These are phyloP conservation scores for Phalacrocorax carbo DNA, from an alignment of 2,113 vertebrate species.

Conservation along the genomic window DNA sequence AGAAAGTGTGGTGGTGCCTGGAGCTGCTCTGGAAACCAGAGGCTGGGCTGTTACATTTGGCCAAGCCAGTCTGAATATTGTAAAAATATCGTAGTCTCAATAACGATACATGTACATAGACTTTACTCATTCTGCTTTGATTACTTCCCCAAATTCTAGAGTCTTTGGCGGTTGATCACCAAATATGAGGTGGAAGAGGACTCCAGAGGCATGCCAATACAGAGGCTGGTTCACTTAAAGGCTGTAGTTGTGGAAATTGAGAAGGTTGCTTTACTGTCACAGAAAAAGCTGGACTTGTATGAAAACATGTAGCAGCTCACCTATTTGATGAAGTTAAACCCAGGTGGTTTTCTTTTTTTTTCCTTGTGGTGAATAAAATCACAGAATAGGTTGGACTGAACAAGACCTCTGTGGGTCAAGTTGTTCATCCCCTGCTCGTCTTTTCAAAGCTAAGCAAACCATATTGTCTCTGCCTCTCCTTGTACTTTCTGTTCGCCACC, in stretches of 20 bases:
- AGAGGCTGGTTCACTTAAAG: neutral
- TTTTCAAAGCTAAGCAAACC: neutral
- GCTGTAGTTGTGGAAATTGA: neutral
- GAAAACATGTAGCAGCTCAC: neutral
- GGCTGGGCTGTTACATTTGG: neutral
- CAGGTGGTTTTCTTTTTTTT: neutral
- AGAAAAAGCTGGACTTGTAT: neutral
- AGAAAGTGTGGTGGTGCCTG: neutral
- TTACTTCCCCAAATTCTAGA: neutral
- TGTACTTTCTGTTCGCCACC: neutral
- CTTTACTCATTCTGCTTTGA: neutral
- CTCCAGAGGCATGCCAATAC: neutral
- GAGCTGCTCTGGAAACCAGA: neutral
- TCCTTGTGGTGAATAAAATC: neutral
- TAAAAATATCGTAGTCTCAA: neutral
- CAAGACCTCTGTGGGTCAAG: neutral
- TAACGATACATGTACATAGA: too few relatives aligned
- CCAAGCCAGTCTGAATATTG: neutral
- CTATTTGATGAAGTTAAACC: neutral
- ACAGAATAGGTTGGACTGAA: neutral
- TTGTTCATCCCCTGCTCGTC: neutral
- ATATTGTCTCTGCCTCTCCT: neutral
- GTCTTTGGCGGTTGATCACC: neutral
- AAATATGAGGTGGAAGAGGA: neutral
- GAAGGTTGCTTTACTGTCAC: neutral